Evolutionary conservation across 2,113 vertebrate genomes (phyloP), one percentile per base, ranked within the genome.

Genomic region (Bufo bufo): DNA sequence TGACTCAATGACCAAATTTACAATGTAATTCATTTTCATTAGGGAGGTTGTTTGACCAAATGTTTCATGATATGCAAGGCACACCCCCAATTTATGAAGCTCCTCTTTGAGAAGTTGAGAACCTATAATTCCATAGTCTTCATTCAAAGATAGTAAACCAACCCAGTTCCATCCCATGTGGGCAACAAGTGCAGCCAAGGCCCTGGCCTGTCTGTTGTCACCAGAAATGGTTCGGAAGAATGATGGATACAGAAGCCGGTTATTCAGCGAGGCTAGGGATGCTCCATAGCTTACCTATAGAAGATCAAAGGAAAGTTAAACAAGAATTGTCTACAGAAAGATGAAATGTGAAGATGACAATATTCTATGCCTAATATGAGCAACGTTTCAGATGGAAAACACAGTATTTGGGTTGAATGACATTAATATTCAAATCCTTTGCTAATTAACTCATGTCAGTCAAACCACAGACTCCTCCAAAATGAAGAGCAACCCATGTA

Each of bases 171-270:
- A 86, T 4, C 85, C 85, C 86, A 87, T 82, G 66, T 82, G 63
- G 50, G 33, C 78, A 72, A 92, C 77, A 11, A 92, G 77, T 3
- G 23, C 77, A 2, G 90, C 88, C 45, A 92, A 71, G 1, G 89
- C 89, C 19, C 50, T 56, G 49, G 90, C 82, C 63, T 92, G 92
- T 49, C 77, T 65, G 17, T 58, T 78, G 82, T 92, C 91, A 72
- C 90, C 92, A 20, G 90, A 84, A 58, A 90, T 78, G 1, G 91
- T 92, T 50, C 92, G 87, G 74, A 91, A 87, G 61, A 92, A 92
- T 8, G 91, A 91, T 56, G 90, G 92, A 59, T 89, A 92, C 19
- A 85, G 59, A 49, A 47, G 33, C 1, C 71, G 84, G 72, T 63
- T 85, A 33, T n/a, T 77, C 1, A 85, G 19, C 47, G 84, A 77